Evolutionary conservation across 1,140 invertebrate species (phyloP).

Genomic region (Dreissena polymorpha): DNA sequence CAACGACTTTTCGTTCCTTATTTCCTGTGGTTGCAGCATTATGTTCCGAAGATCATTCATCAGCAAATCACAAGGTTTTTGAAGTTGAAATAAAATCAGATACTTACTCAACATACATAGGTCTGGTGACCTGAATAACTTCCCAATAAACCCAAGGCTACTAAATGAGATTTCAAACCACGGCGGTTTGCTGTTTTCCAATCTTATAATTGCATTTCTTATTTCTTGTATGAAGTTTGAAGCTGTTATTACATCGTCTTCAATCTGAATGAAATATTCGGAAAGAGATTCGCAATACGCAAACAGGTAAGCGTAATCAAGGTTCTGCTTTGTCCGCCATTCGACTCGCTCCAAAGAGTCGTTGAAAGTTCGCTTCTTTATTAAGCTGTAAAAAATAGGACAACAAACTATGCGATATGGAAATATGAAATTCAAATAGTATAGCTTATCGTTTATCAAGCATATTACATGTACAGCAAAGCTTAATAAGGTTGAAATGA

Average conservation of each 20-base stretch:
- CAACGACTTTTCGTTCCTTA: constrained; percentile 42
- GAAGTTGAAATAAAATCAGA: constrained; percentile 94
- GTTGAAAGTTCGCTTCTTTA: constrained; percentile 86
- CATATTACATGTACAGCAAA: neutral
- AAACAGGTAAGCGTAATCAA: constrained; percentile 77
- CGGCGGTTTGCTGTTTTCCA: constrained; percentile 78
- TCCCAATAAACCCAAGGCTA: constrained; percentile 84
- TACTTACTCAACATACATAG: constrained; percentile 92
- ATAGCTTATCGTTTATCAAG: neutral
- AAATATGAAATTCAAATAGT: neutral
- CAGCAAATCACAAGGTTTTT: constrained; percentile 93
- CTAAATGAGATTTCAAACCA: constrained; percentile 97
- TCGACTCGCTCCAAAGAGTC: constrained; percentile 90
- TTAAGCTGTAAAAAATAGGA: constrained; percentile 24
- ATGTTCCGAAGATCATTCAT: constrained; percentile 56
- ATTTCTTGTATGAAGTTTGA: constrained; percentile 70
- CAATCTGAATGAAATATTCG: constrained; percentile 77
- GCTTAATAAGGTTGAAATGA: neutral
- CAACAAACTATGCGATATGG: neutral
- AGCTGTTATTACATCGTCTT: constrained; percentile 76
- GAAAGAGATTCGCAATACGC: constrained; percentile 74
- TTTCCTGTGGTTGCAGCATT: constrained; percentile 47
- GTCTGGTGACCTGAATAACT: constrained; percentile 93
- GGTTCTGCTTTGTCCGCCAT: constrained; percentile 79
- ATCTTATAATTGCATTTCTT: constrained; percentile 78